phyloP scores from a whole-genome alignment of 2,113 vertebrate species.

The Dipodomys stephensi region DNA sequence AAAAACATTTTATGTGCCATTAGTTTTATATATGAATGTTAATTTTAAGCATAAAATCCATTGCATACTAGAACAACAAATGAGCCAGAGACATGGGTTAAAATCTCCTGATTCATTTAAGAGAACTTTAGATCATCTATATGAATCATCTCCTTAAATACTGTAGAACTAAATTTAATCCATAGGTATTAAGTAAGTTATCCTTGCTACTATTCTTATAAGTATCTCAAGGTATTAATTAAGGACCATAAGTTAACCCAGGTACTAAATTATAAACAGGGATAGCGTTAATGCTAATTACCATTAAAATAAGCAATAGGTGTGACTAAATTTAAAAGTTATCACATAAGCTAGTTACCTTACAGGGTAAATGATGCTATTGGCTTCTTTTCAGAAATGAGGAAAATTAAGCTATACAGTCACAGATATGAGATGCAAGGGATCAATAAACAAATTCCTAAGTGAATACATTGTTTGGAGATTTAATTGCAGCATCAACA shows the following conservation, averaged over 20 bases:
- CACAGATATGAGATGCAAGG: neutral
- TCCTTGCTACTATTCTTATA: neutral
- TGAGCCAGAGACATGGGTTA: neutral
- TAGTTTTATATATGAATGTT: neutral
- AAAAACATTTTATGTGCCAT: neutral
- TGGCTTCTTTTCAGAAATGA: neutral
- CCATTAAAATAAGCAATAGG: slow-evolving; percentile 22
- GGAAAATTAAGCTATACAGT: neutral
- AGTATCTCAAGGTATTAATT: too few relatives aligned
- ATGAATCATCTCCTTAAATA: slow-evolving; percentile 7
- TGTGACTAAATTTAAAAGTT: neutral
- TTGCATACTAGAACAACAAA: neutral
- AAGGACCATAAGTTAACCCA: neutral
- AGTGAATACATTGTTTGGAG: neutral
- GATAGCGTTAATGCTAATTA: neutral
- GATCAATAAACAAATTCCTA: neutral
- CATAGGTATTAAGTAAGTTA: neutral
- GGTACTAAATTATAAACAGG: neutral
- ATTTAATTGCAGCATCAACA: neutral
- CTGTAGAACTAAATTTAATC: slow-evolving; percentile 22
- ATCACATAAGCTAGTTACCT: neutral
- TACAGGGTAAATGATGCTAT: neutral
- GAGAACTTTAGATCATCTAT: neutral
- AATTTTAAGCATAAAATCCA: slow-evolving; percentile 7
- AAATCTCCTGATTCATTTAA: neutral